Evolutionary conservation across 1,140 invertebrate genomes (phyloP).

Genomic region (Aphidius gifuensis): DNA sequence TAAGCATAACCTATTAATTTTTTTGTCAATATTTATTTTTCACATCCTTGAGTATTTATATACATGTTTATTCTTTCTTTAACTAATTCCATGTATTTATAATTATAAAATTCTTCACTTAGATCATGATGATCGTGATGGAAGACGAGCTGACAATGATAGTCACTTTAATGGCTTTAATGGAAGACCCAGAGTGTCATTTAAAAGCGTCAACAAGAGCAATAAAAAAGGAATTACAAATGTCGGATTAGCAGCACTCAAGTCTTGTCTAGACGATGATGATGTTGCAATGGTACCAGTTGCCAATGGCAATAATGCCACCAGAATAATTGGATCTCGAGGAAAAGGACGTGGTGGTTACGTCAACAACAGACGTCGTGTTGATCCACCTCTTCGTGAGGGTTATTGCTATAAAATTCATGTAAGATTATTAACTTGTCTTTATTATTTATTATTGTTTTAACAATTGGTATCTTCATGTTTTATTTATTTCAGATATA

Average conservation of each 20-base stretch:
- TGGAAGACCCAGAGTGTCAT: constrained; percentile 36
- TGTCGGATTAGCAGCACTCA: constrained; percentile 1
- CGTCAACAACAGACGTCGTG: constrained; percentile 1
- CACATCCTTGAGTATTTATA: too few relatives aligned
- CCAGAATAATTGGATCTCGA: constrained; percentile 29
- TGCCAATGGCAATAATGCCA: constrained; percentile 28
- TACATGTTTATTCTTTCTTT: neutral
- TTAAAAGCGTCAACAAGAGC: constrained; percentile 29
- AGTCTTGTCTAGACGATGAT: constrained; percentile 30
- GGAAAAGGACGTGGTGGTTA: constrained; percentile 23
- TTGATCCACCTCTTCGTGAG: constrained; percentile 20
- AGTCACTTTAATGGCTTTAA: neutral
- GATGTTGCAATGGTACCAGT: constrained; percentile 37
- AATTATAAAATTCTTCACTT: neutral
- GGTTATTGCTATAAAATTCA: constrained; percentile 62
- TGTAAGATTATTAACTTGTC: constrained; percentile 40
- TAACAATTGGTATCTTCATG: neutral
- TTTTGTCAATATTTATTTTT: neutral
- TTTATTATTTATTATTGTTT: neutral
- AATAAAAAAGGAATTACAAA: constrained; percentile 4
- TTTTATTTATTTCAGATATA: constrained; percentile 27
- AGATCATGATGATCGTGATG: constrained; percentile 40
- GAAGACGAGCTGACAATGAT: constrained; percentile 21
- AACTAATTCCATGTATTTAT: too few relatives aligned
- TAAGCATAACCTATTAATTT: constrained; percentile 16